Evolutionary conservation across 2,797 vertebrate genomes (phyloP).

Genomic region (Acrocephalus scirpaceus): DNA sequence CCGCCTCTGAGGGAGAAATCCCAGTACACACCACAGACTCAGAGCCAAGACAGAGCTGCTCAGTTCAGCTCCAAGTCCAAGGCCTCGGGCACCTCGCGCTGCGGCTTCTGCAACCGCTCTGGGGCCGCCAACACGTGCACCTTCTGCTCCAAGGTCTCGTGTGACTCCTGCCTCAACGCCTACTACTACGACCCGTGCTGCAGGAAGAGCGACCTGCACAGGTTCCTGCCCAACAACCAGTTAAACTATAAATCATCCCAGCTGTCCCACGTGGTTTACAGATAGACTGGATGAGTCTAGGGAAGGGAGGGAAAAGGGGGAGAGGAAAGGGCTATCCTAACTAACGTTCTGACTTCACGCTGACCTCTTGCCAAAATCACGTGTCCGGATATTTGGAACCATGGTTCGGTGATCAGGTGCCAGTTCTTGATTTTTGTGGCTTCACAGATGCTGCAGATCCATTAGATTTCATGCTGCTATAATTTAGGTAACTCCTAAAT

Average conservation of each 20-base stretch:
- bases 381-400: slow-evolving; percentile 18
- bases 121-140: slow-evolving; percentile 93
- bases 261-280: slow-evolving; percentile 93
- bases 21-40: slow-evolving; percentile 69
- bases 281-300: slow-evolving; percentile 75
- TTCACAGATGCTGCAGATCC: slow-evolving; percentile 54
- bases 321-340: slow-evolving; percentile 79
- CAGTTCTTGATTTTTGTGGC: slow-evolving; percentile 59
- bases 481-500: slow-evolving; percentile 52
- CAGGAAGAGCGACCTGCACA: slow-evolving; percentile 91
- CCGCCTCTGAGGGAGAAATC: slow-evolving; percentile 73
- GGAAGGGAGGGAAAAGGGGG: slow-evolving; percentile 40
- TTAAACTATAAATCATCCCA: slow-evolving; percentile 94
- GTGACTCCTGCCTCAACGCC: slow-evolving; percentile 89
- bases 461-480: slow-evolving; percentile 63
- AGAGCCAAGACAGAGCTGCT: slow-evolving; percentile 71
- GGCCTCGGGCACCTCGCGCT: slow-evolving; percentile 76
- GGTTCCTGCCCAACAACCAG: slow-evolving; percentile 94
- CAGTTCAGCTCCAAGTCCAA: slow-evolving; percentile 74
- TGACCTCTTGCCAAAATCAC: slow-evolving; percentile 60
- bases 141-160: slow-evolving; percentile 98
- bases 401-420: slow-evolving; percentile 42
- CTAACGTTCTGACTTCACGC: slow-evolving; percentile 53
- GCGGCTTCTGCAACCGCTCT: slow-evolving; percentile 94
- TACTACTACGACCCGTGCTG: slow-evolving; percentile 95